Evolutionary conservation across 1,140 invertebrate species (phyloP).

Genomic region (Pteromalus puparum): DNA sequence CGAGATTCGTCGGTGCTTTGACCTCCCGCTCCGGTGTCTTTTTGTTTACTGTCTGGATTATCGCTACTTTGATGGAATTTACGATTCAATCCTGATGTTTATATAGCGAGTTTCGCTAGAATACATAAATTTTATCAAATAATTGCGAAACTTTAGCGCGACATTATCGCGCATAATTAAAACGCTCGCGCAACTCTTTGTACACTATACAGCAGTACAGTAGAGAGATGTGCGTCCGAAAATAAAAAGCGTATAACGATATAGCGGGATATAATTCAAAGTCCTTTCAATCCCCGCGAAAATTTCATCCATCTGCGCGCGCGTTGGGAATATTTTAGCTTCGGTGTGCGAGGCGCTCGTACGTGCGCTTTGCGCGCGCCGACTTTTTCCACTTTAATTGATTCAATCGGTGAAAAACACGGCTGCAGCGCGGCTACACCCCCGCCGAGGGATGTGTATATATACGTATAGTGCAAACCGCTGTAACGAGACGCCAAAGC

Average conservation of each 20-base stretch:
- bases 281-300: background rate
- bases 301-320: background rate
- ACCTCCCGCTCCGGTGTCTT: too few relatives aligned
- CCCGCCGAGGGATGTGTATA: too few relatives aligned
- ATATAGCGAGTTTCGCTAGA: too few relatives aligned
- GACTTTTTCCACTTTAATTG: constrained; percentile 69
- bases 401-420: constrained; percentile 73
- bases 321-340: constrained; percentile 38
- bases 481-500: constrained; percentile 71
- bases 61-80: too few relatives aligned
- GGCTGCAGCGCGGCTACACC: constrained; percentile 52
- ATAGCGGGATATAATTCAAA: background rate
- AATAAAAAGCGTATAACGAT: background rate
- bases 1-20: constrained; percentile 28
- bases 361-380: constrained; percentile 10
- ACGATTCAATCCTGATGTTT: too few relatives aligned
- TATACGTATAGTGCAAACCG: constrained; percentile 55
- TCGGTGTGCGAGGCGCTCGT: background rate
- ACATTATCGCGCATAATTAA: background rate
- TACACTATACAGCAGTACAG: too few relatives aligned
- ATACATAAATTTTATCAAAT: too few relatives aligned
- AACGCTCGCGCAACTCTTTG: background rate
- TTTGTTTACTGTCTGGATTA: too few relatives aligned
- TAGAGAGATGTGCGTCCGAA: background rate
- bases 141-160: too few relatives aligned